Conservation (phyloP, 2,113 vertebrate species). For the Anguilla japonica region DNA sequence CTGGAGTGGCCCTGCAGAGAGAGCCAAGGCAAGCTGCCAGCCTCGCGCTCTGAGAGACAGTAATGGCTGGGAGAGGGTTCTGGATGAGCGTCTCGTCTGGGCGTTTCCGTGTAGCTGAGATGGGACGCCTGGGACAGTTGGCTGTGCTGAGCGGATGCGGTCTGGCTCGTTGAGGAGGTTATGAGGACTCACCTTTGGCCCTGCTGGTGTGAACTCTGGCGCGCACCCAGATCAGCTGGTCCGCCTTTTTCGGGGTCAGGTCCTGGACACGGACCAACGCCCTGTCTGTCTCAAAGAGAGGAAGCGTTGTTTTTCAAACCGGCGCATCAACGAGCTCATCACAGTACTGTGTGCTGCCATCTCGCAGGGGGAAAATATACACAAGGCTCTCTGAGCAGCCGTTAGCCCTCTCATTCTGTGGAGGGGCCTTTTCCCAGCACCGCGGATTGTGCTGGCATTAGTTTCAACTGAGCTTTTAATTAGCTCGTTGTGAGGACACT, state of each 20-base stretch:
- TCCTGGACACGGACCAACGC: slow-evolving; percentile 82
- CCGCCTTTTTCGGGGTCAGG: slow-evolving; percentile 81
- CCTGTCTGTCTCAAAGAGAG: slow-evolving; percentile 74
- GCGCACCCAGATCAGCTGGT: slow-evolving; percentile 91
- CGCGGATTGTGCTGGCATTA: neutral
- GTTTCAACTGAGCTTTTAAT: neutral
- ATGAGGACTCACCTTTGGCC: slow-evolving; percentile 88
- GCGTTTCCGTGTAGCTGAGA: neutral
- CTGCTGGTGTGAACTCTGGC: slow-evolving; percentile 96
- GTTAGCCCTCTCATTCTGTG: neutral
- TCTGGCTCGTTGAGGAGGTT: neutral
- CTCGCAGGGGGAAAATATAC: slow-evolving; percentile 48
- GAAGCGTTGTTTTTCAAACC: slow-evolving; percentile 28
- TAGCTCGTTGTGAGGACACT: neutral
- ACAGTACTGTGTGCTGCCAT: slow-evolving; percentile 31
- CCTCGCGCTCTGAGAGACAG: neutral
- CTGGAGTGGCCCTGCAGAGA: no score
- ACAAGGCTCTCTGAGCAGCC: neutral
- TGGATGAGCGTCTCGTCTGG: neutral
- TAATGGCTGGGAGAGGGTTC: neutral
- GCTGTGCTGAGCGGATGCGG: neutral
- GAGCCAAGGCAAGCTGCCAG: no score
- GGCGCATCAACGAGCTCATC: slow-evolving; percentile 32
- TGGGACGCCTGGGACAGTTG: neutral
- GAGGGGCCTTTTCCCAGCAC: neutral